Conservation (phyloP, 2,797 vertebrate species). For the Eptatretus atami region DNA sequence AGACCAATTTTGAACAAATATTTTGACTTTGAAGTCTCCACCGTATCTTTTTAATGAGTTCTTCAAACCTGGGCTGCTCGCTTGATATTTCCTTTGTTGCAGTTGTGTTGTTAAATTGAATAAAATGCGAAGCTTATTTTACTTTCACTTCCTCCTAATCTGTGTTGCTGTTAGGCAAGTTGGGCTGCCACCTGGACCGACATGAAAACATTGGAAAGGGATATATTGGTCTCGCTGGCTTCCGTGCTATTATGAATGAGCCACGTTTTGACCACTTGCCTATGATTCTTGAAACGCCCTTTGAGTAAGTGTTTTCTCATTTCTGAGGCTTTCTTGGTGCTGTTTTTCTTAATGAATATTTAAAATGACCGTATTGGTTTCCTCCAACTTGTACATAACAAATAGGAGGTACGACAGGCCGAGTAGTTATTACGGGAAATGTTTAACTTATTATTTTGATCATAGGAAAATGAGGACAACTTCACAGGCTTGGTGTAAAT, state of each 20-base stretch:
- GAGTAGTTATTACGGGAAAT: no score
- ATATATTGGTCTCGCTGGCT: slow-evolving; percentile 24
- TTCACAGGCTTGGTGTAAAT: no score
- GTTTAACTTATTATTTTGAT: no score
- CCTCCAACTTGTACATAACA: no score
- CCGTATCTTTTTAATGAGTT: no score
- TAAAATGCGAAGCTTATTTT: background rate
- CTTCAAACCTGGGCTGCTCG: background rate
- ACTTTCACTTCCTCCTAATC: background rate
- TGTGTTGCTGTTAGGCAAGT: slow-evolving; percentile 14
- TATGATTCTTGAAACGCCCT: slow-evolving; percentile 30
- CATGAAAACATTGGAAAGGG: slow-evolving; percentile 31
- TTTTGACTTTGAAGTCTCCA: no score
- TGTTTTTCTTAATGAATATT: no score
- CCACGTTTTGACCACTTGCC: slow-evolving; percentile 24
- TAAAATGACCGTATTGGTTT: no score
- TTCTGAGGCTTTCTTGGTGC: no score
- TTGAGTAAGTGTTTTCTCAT: slow-evolving; percentile 15
- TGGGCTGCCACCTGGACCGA: slow-evolving; percentile 28
- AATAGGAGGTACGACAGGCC: no score
- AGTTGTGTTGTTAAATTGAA: background rate
- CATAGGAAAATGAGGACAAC: no score
- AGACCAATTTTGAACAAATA: no score
- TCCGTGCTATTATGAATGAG: slow-evolving; percentile 26
- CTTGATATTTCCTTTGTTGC: background rate